Base-by-base conservation (phyloP, 2,113 vertebrate species). In the Chinchilla lanigera region DNA sequence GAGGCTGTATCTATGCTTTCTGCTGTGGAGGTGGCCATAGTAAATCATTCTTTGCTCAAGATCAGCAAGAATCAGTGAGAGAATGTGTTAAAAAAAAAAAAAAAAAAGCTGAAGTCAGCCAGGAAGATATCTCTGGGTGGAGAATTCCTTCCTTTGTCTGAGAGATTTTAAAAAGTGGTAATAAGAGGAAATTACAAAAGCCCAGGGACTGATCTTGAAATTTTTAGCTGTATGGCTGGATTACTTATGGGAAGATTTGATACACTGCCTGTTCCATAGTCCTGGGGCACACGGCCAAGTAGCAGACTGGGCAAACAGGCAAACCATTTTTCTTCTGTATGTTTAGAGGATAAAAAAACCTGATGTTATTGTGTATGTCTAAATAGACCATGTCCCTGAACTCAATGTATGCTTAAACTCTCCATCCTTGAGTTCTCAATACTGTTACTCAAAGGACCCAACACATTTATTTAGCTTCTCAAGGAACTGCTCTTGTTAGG, bases 111-210 rank as follows among this genome's bases (percentile, higher is more conserved):
- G 44, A 86, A 85, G 60, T 52, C 47, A 65, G 87, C 77, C 97
- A 94, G 95, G 96, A 97, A 96, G 90, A 82, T 84, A 96, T 88
- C 28, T 60, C 85, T 90, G 97, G 97, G 96, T 96, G 97, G 97
- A 96, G 97, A 97, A 97, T 92, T 97, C 97, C 96, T 97, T 97
- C 95, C 92, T 98, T 91, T 0, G 71, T 91, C 93, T 97, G 87
- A 75, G 77, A 86, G 86, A 94, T 60, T 92, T 71, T 87, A 87
- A 95, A 69, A 94, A 82, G 81, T 22, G 56, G 85, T 69, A 94
- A 90, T 56, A 58, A 95, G 50, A 80, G 92, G 90, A 98, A 97
- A 90, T 96, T 19, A 58, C 90, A 71, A 50, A 90, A 67, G 61
- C 44, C 85, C 52, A 35, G 50, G 63, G 75, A 56, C 58, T 77